Conservation (phyloP, 2,113 vertebrate genomes). For the Furnarius figulus region DNA sequence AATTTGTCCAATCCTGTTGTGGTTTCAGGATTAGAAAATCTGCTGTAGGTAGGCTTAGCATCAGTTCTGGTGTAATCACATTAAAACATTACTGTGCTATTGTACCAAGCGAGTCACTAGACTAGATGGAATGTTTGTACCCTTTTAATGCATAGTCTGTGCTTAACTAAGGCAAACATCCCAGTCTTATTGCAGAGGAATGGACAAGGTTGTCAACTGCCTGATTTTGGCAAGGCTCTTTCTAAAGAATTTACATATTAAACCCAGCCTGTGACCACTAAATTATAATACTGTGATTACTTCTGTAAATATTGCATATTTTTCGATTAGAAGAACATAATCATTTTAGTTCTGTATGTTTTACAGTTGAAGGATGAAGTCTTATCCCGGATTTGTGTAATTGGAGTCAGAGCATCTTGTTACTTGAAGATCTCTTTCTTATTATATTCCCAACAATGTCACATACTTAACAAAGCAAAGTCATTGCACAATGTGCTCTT, state of each 20-base stretch:
- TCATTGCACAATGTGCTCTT: not conserved
- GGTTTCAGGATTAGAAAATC: not conserved
- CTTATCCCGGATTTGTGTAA: slow-evolving; percentile 31
- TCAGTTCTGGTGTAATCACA: not conserved
- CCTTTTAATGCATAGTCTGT: not conserved
- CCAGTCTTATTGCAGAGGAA: not conserved
- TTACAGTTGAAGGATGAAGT: not conserved
- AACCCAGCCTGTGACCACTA: not conserved
- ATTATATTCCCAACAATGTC: slow-evolving; percentile 41
- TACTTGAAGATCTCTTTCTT: slow-evolving; percentile 53
- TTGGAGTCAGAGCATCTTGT: not conserved
- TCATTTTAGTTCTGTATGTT: not conserved
- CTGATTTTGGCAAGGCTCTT: not conserved
- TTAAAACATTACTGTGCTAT: not conserved
- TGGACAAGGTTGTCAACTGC: not conserved
- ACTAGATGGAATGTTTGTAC: not conserved
- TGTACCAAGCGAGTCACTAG: not conserved
- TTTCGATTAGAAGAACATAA: slow-evolving; percentile 5
- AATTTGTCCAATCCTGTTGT: slow-evolving; percentile 3
- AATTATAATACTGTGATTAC: not conserved
- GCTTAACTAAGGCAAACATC: not conserved
- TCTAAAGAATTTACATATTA: not conserved
- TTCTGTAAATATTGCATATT: slow-evolving; percentile 15
- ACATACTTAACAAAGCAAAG: slow-evolving; percentile 39
- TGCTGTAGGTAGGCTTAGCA: not conserved